Evolutionary conservation across 2,888 invertebrate genomes (phyloP).

Genomic region (Pachydiplax longipennis): DNA sequence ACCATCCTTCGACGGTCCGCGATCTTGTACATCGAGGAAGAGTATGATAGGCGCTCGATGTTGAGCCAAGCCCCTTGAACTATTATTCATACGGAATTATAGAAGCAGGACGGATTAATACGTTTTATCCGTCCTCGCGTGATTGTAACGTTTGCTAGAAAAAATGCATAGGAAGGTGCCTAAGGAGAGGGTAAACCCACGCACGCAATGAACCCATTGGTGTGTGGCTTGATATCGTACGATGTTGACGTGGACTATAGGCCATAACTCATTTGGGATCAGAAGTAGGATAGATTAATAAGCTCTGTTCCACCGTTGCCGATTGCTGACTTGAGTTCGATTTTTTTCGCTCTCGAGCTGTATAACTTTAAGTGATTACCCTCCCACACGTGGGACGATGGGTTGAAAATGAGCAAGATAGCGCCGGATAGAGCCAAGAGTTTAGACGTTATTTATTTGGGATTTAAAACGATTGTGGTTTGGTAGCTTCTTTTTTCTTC

Average conservation of each 20-base stretch:
- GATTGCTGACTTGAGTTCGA: not conserved
- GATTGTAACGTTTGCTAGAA: not conserved
- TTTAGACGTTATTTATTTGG: not conserved
- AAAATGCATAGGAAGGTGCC: not conserved
- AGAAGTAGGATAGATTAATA: not conserved
- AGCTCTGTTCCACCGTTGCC: not conserved
- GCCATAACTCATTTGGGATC: not conserved
- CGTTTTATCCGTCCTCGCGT: not conserved
- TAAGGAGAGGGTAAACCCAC: not conserved
- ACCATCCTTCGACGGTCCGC: not conserved
- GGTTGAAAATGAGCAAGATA: not conserved
- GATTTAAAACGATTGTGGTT: not conserved
- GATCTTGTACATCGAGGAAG: not conserved
- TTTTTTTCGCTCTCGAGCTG: not conserved
- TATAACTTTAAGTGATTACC: not conserved
- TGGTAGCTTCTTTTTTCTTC: too few relatives aligned
- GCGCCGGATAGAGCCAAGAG: not conserved
- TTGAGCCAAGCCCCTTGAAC: not conserved
- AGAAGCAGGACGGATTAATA: not conserved
- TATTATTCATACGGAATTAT: constrained; percentile 1
- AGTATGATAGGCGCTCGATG: not conserved
- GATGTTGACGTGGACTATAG: not conserved
- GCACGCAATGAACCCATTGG: not conserved
- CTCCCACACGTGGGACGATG: not conserved
- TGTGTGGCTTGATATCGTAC: not conserved